These are phyloP conservation scores for Lytechinus variegatus DNA, from an alignment of 35 echinoderm and acorn worm genomes.

Conservation along the genomic window DNA sequence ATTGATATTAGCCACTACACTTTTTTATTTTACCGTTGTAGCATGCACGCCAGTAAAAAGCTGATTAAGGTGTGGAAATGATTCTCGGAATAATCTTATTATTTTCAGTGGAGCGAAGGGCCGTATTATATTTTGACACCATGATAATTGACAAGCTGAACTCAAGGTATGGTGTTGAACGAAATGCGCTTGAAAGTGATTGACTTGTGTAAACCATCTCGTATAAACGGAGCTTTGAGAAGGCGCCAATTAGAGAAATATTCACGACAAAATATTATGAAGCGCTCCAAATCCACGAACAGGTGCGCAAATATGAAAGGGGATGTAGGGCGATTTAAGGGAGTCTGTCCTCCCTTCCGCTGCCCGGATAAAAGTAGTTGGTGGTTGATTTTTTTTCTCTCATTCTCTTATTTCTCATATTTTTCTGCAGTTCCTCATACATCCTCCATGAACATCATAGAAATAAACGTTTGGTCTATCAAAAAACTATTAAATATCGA, in stretches of 20 bases:
- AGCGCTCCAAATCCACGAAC: not conserved
- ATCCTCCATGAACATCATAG: not conserved
- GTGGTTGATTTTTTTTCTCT: not conserved
- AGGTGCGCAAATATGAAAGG: conserved; percentile 17
- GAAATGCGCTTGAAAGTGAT: not conserved
- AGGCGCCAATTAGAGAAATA: conserved; percentile 2
- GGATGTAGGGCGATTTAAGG: not conserved
- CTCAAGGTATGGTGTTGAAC: not conserved
- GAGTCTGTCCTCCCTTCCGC: not conserved
- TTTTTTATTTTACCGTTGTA: too few species aligned
- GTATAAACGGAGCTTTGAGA: conserved; percentile 6
- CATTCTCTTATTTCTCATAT: too few species aligned
- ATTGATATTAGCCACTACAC: too few species aligned
- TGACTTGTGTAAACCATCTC: not conserved
- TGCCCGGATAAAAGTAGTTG: not conserved
- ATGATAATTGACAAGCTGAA: not conserved
- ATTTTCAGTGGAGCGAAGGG: not conserved
- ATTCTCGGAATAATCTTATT: not conserved
- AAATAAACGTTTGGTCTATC: not conserved
- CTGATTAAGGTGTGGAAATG: not conserved
- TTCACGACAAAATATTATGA: conserved; percentile 13
- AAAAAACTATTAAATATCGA: not conserved
- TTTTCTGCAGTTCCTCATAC: not conserved
- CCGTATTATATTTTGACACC: not conserved
- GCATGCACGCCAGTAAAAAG: not conserved